A percentile compares a stretch with the other conserved stretches of the same genome.
phyloP scores from a whole-genome alignment of 2,797 vertebrate genomes.

The Myotis vivesi region DNA sequence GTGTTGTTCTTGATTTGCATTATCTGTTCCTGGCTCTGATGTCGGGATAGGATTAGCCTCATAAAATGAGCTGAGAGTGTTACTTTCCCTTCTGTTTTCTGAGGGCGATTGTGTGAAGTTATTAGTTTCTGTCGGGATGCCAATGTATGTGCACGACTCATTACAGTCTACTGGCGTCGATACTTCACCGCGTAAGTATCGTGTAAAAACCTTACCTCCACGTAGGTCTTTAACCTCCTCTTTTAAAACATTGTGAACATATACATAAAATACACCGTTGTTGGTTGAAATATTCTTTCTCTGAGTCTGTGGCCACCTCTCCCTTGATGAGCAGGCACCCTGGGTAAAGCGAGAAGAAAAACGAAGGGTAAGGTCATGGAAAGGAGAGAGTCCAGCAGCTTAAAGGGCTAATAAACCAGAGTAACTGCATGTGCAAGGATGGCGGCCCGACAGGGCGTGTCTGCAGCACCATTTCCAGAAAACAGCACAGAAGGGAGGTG shows the following conservation, averaged over 20 bases:
- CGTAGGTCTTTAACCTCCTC: background rate
- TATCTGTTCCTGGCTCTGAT: background rate
- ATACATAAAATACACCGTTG: no score
- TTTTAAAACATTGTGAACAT: background rate
- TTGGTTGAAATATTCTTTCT: background rate
- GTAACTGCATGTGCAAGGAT: conserved; percentile 54
- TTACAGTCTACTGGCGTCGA: background rate
- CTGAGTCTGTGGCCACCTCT: conserved; percentile 59
- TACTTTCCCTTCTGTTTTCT: background rate
- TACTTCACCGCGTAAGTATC: background rate
- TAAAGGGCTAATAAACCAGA: conserved; percentile 73
- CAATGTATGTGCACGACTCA: background rate
- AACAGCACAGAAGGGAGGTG: conserved; percentile 50
- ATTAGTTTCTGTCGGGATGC: background rate
- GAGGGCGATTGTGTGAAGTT: background rate
- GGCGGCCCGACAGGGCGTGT: background rate
- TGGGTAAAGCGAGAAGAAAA: conserved; percentile 53
- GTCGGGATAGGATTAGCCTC: background rate
- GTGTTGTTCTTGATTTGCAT: background rate
- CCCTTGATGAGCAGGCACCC: conserved; percentile 70
- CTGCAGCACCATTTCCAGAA: background rate
- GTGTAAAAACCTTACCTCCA: background rate
- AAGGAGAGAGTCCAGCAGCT: conserved; percentile 63
- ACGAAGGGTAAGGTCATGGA: conserved; percentile 48
- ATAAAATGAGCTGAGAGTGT: background rate